These are phyloP conservation scores for Alauda arvensis DNA, from an alignment of 2,797 vertebrate genomes.

Conservation along the genomic window DNA sequence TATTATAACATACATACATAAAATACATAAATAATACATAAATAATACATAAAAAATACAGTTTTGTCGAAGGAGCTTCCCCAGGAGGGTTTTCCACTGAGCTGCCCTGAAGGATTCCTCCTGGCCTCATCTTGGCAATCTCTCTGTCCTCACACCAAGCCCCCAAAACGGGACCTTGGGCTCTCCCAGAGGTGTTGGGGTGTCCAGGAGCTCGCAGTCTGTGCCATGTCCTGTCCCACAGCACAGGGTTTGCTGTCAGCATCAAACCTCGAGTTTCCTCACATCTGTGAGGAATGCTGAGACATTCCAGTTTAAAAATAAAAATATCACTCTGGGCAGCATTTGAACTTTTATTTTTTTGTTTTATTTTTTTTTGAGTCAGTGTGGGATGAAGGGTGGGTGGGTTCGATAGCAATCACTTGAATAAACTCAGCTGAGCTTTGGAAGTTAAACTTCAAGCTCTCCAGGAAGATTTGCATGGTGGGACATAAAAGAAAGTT, in stretches of 20 bases:
- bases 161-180: no score
- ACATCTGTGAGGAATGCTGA: slow-evolving; percentile 51
- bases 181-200: no score
- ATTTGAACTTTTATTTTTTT: slow-evolving; percentile 36
- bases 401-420: slow-evolving; percentile 39
- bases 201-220: no score
- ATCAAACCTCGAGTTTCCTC: slow-evolving; percentile 1
- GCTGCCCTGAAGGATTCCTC: background rate
- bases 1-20: no score
- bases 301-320: slow-evolving; percentile 53
- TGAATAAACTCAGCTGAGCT: slow-evolving; percentile 35
- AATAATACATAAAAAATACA: no score
- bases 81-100: background rate
- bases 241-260: background rate
- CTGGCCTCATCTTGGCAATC: background rate
- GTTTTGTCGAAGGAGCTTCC: background rate
- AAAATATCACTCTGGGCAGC: slow-evolving; percentile 49
- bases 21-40: no score
- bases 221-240: background rate
- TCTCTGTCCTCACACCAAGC: background rate
- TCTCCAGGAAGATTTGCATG: slow-evolving; percentile 4
- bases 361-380: slow-evolving; percentile 27
- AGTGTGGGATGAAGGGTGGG: slow-evolving; percentile 14
- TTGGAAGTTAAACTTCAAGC: slow-evolving; percentile 48
- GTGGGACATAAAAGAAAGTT: background rate